Percentiles rank a stretch among this genome's conserved stretches.
Conservation (phyloP, 1,140 invertebrate genomes). For the Drosophila ficusphila region DNA sequence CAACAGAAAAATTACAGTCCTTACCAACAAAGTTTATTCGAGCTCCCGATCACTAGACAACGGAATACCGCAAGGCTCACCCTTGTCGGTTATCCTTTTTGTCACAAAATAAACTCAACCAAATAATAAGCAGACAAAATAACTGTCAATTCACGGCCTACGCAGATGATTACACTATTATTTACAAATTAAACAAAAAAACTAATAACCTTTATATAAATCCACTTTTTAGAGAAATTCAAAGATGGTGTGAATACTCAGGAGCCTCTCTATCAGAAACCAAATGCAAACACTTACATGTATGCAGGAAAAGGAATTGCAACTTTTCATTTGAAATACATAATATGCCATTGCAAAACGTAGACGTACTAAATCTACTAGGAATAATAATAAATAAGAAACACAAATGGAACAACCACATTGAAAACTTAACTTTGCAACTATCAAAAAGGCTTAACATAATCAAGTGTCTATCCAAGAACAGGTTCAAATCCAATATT, state of each 20-base stretch:
- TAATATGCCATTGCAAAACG: neutral
- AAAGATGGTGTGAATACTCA: neutral
- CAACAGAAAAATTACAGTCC: slow-evolving; percentile 31
- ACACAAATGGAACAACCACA: slow-evolving; percentile 14
- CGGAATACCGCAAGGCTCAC: slow-evolving; percentile 16
- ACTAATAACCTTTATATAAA: neutral
- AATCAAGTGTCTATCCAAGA: neutral
- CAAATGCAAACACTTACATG: slow-evolving; percentile 9
- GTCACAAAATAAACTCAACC: neutral
- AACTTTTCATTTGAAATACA: neutral
- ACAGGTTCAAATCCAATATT: neutral
- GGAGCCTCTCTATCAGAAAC: neutral
- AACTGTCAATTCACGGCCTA: slow-evolving; percentile 4
- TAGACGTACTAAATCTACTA: neutral
- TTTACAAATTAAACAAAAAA: slow-evolving; percentile 7
- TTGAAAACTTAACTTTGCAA: slow-evolving; percentile 4
- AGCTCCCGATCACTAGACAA: slow-evolving; percentile 1
- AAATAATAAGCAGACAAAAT: slow-evolving; percentile 2
- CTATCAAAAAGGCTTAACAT: slow-evolving; percentile 2
- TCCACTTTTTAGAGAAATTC: neutral
- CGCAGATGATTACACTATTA: slow-evolving; percentile 6
- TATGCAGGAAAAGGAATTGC: slow-evolving; percentile 14
- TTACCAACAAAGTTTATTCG: neutral
- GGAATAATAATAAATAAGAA: slow-evolving; percentile 11
- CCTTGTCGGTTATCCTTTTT: slow-evolving; percentile 14